These are phyloP conservation scores for Eulemur macaco DNA, from an alignment of 2,113 vertebrate species.

Conservation along the genomic window DNA sequence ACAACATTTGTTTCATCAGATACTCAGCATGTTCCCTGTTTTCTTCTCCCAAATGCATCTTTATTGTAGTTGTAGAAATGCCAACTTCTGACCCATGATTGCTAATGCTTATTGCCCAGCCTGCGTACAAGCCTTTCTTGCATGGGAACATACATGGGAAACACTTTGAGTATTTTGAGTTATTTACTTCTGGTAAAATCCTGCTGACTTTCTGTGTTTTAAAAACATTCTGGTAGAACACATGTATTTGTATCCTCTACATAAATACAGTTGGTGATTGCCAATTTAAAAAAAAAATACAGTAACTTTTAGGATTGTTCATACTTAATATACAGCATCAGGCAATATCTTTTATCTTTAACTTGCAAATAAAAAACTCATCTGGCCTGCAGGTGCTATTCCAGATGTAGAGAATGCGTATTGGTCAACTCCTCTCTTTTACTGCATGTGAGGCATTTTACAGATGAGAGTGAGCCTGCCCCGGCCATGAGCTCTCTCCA, in stretches of 20 bases:
- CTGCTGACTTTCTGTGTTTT: slow-evolving; percentile 68
- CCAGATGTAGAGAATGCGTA: not conserved
- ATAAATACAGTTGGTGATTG: slow-evolving; percentile 53
- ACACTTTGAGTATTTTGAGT: slow-evolving; percentile 33
- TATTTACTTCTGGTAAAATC: slow-evolving; percentile 66
- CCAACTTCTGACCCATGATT: not conserved
- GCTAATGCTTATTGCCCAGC: slow-evolving; percentile 22
- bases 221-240: slow-evolving; percentile 75
- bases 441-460: not conserved
- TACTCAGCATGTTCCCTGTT: slow-evolving; percentile 20
- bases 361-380: slow-evolving; percentile 41
- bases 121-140: slow-evolving; percentile 50
- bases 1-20: slow-evolving; percentile 51
- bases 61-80: slow-evolving; percentile 53
- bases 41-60: slow-evolving; percentile 44
- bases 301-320: slow-evolving; percentile 52
- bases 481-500: not conserved
- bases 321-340: slow-evolving; percentile 55
- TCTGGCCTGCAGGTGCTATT: slow-evolving; percentile 30
- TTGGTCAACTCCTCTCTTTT: not conserved
- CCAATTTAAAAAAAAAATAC: slow-evolving; percentile 36
- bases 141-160: slow-evolving; percentile 14
- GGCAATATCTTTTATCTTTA: slow-evolving; percentile 57
- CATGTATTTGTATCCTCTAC: slow-evolving; percentile 69
- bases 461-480: not conserved